Evolutionary conservation across 1,140 invertebrate genomes (phyloP).

Genomic region (Nilaparvata lugens): DNA sequence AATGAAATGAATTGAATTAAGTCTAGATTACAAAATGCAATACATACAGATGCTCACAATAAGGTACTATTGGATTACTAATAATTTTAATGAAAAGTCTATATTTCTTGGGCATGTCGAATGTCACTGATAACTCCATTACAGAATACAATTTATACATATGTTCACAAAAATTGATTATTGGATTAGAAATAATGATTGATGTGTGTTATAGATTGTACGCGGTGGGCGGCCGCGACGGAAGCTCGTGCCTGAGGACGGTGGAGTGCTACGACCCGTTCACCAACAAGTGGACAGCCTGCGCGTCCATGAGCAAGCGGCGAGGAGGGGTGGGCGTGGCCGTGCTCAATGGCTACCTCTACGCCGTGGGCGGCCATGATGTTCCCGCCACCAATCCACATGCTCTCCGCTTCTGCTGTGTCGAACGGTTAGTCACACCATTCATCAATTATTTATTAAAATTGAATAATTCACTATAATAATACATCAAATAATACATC

Average conservation of each 20-base stretch:
- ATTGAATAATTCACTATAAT: too few relatives aligned
- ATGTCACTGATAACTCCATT: too few relatives aligned
- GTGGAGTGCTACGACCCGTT: conserved; percentile 91
- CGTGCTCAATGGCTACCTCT: conserved; percentile 71
- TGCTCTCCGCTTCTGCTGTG: conserved; percentile 74
- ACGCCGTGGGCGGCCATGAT: conserved; percentile 83
- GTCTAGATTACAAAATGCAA: too few relatives aligned
- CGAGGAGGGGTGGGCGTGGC: conserved; percentile 84
- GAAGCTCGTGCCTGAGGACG: conserved; percentile 78
- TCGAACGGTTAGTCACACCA: conserved; percentile 65
- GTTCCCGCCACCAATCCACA: conserved; percentile 74
- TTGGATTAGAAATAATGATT: too few relatives aligned
- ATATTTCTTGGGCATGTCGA: too few relatives aligned
- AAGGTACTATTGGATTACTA: too few relatives aligned
- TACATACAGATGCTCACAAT: too few relatives aligned
- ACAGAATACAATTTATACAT: too few relatives aligned
- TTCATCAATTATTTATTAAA: not conserved
- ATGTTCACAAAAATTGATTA: too few relatives aligned
- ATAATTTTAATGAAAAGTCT: too few relatives aligned
- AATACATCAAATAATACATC: too few relatives aligned
- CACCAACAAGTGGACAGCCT: conserved; percentile 78
- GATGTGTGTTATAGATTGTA: conserved; percentile 52
- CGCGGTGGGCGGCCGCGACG: conserved; percentile 88
- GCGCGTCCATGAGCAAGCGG: conserved; percentile 80
- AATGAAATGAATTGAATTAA: too few relatives aligned